Percentiles rank a stretch among this genome's conserved stretches.
Conservation (phyloP, 2,113 vertebrate species). For the Dipodomys ordii region DNA sequence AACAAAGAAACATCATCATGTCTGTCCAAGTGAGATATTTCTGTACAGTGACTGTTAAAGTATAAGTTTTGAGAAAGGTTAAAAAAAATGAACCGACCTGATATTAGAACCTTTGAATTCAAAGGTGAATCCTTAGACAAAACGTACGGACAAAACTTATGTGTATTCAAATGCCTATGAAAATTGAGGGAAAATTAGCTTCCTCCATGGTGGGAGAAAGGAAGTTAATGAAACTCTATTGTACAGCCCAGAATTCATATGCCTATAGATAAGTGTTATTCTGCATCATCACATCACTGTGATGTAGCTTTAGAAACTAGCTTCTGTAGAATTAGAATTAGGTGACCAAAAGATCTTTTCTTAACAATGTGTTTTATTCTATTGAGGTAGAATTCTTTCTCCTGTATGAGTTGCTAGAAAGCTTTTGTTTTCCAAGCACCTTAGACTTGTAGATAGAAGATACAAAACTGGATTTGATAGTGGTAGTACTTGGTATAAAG, state of each 20-base stretch:
- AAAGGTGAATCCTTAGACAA: neutral
- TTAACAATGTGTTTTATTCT: neutral
- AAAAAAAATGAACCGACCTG: conserved; percentile 17
- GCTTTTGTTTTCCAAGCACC: too few relatives aligned
- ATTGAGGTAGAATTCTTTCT: neutral
- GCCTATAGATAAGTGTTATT: neutral
- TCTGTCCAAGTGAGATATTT: conserved; percentile 26
- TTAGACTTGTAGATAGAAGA: too few relatives aligned
- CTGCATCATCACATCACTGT: neutral
- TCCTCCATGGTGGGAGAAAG: neutral
- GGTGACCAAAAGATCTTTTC: neutral
- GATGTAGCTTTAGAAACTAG: neutral
- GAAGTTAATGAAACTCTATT: neutral
- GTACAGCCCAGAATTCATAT: neutral
- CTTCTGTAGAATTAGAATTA: neutral
- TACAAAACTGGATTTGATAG: too few relatives aligned
- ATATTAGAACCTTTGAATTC: neutral
- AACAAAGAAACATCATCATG: neutral
- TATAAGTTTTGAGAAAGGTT: neutral
- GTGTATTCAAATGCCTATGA: neutral
- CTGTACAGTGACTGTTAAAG: conserved; percentile 12
- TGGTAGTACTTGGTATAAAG: too few relatives aligned
- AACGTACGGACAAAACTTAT: neutral
- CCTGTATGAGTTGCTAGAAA: neutral
- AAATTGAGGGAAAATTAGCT: neutral